Evolutionary conservation across 92 coral and sea anemone genomes (phyloP), one percentile per base, ranked within the genome.

Genomic region (Zoanthus gigantus): DNA sequence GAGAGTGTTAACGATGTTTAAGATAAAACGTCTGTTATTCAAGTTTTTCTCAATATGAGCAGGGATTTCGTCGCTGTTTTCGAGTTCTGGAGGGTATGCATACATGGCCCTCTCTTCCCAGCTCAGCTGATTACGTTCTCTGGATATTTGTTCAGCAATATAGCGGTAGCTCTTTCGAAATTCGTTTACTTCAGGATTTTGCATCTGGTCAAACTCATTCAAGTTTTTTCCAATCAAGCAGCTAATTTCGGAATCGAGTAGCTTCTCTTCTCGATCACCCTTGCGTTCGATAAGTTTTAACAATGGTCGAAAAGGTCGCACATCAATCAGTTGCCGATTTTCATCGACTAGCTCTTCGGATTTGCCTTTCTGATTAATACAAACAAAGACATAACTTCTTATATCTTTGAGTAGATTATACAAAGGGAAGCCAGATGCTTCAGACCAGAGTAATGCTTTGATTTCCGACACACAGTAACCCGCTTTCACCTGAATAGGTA

Each of bases 21-120:
- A 94, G 18, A 92, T 75, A 86, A 96, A 96, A 14, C 95, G 78
- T 54, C 98, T 83, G 88, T 90, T 89, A 28, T 95, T 94, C 87
- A 96, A 80, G 52, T 96, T 96, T 47, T 81, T 48, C 18, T 88
- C 90, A 76, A 96, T 90, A 76, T 90, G 94, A 7, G 74, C 53
- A 3, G 98, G 98, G 7, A 93, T 79, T 0, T 72, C 77, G 18
- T 84, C 83, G 88, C 87, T 89, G 48, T 82, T 76, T 61, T 94
- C 96, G 13, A 96, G 72, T 37, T 95, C 94, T 0, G 98, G 98
- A 0, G 99, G 99, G 79, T 91, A 96, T 0, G 99, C 92, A 58
- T 93, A 96, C 93, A 93, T 93, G 0, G 99, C 96, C n/a, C 99
- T 79, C 0, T 91, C 94, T 53, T 92, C 95, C 99, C 99, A 96